A percentile compares a stretch with the other conserved stretches of the same genome.
Conservation (phyloP, 1,140 invertebrate genomes). For the Phymastichus coffea region DNA sequence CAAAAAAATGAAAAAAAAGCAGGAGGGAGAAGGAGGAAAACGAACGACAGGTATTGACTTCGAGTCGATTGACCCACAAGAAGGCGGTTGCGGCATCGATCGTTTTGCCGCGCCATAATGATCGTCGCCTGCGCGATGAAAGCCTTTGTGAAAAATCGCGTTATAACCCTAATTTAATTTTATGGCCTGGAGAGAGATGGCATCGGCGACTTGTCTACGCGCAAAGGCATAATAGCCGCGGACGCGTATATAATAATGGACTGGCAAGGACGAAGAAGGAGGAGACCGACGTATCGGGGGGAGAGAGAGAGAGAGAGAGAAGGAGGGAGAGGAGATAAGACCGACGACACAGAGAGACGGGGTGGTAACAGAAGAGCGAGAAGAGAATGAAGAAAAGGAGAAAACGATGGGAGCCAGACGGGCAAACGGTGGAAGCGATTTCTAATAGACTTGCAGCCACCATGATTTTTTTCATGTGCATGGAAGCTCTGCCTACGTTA, state of each 20-base stretch:
- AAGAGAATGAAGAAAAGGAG: neutral
- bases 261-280: constrained; percentile 26
- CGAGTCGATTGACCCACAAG: neutral
- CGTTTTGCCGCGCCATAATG: neutral
- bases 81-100: neutral
- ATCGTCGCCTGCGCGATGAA: constrained; percentile 8
- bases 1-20: no score
- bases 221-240: constrained; percentile 35
- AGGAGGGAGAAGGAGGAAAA: no score
- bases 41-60: no score
- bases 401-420: constrained; percentile 12
- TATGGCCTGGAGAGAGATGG: constrained; percentile 41
- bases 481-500: no score
- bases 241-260: constrained; percentile 52
- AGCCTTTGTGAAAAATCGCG: constrained; percentile 57
- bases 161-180: constrained; percentile 61
- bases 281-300: constrained; percentile 21
- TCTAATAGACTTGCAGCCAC: constrained; percentile 6
- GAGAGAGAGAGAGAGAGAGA: constrained; percentile 4
- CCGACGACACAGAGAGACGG: neutral
- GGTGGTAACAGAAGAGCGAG: constrained; percentile 7
- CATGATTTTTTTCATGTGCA: neutral
- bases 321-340: neutral
- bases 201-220: constrained; percentile 25
- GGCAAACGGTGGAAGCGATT: constrained; percentile 20